Base-by-base conservation (phyloP, 1,140 invertebrate genomes). In the Papilio machaon region DNA sequence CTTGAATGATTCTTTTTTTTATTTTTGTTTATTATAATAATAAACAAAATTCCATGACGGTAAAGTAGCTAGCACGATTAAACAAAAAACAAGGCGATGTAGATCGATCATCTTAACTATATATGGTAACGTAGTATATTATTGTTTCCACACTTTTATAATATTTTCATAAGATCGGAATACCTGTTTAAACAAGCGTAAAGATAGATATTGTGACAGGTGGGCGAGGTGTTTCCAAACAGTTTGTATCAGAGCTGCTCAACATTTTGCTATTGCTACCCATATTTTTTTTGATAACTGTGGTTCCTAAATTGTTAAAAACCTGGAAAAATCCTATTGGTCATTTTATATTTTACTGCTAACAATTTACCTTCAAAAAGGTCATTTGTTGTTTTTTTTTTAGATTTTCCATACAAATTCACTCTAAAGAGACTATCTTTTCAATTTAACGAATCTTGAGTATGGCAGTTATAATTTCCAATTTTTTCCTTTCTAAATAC, bases 201-300 rank as follows among this genome's bases (percentile, higher is more conserved):
- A 64, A 64, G 77, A 58, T 64, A 78, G 35, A 64, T 79, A 79
- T 79, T 79, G 77, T 79, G 77, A 64, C 77, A 79, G 77, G 77
- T 79, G 77, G 77, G 58, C 77, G 77, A 79, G 46, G 77, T 79
- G 46, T 79, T 79, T 67, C 77, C n/a, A 79, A 79, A 79, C 77
- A 67, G 38, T 79, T 52, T 60, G 13, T 9, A 60, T 64, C 76
- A 78, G 76, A 54, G 49, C 17, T n/a, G 54, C 52, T 64, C 49
- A 78, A 78, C 76, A 78, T 78, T 78, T 60, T 43, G 4, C 38
- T 35, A 6, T 9, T 17, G 30, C 4, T 35, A 15, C 19, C 10
- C 0, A 6, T 0, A 75, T 46, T 5, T 73, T 13, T 70, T 30
- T 30, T 30, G 23, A 30, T 13, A 70, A 23, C 15, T 64, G 23